These are phyloP conservation scores for Meandrusa payeni DNA, from an alignment of 2,888 invertebrate genomes.

Conservation along the genomic window DNA sequence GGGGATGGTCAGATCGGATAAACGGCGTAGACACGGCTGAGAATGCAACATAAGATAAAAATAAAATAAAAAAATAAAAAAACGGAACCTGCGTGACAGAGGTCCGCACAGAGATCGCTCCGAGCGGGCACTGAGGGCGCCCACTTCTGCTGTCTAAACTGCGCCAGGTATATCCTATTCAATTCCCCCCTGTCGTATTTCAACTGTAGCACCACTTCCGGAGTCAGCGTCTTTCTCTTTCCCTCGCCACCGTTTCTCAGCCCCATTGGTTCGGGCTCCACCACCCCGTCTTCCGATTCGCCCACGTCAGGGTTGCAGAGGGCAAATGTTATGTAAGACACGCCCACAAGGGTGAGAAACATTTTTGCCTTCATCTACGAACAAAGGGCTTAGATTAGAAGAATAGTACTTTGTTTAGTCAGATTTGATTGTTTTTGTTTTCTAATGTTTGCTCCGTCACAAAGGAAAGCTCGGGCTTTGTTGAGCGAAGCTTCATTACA, in stretches of 20 bases:
- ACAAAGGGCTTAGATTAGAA: slow-evolving; percentile 30
- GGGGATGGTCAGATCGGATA: background rate
- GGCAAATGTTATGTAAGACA: slow-evolving; percentile 42
- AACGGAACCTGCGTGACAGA: slow-evolving; percentile 69
- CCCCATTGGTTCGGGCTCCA: slow-evolving; percentile 45
- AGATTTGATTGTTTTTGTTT: slow-evolving; percentile 10
- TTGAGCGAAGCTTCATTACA: background rate
- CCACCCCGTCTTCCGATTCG: slow-evolving; percentile 46
- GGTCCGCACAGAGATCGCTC: slow-evolving; percentile 63
- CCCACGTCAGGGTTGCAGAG: slow-evolving; percentile 29
- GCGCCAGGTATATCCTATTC: slow-evolving; percentile 73
- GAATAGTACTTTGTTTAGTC: slow-evolving; percentile 12
- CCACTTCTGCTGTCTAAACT: slow-evolving; percentile 59
- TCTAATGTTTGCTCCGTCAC: slow-evolving; percentile 5
- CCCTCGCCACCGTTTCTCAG: slow-evolving; percentile 32
- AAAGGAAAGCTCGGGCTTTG: slow-evolving; percentile 9
- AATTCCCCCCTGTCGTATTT: slow-evolving; percentile 70
- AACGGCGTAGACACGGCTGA: slow-evolving; percentile 17
- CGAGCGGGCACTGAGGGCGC: slow-evolving; percentile 58
- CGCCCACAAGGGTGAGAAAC: slow-evolving; percentile 57
- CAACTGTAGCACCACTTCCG: slow-evolving; percentile 69
- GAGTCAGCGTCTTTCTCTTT: slow-evolving; percentile 52
- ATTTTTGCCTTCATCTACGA: slow-evolving; percentile 47
- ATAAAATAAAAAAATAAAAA: slow-evolving; percentile 36
- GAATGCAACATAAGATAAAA: slow-evolving; percentile 34